Conservation (phyloP, 2,888 invertebrate genomes). For the Netelia inedita region DNA sequence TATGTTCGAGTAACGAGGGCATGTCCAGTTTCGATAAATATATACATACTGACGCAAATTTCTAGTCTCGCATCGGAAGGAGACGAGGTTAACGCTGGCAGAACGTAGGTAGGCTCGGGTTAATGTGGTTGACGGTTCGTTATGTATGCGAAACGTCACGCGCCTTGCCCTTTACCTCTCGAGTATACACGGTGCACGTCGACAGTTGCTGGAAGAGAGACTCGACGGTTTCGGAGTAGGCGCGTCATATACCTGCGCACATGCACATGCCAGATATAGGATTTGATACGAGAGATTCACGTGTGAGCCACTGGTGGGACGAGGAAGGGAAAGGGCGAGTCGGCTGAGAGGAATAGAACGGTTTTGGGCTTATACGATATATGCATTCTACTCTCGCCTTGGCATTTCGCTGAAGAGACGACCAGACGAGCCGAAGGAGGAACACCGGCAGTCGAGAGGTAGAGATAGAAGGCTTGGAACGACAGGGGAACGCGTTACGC, state of each 20-base stretch:
- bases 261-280: background rate
- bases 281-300: conserved; percentile 49
- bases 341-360: conserved; percentile 8
- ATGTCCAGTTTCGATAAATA: too few species aligned
- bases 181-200: conserved; percentile 43
- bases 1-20: too few species aligned
- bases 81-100: conserved; percentile 37
- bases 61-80: background rate
- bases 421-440: conserved; percentile 54
- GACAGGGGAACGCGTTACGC: conserved; percentile 68
- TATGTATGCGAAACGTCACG: conserved; percentile 65
- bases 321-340: conserved; percentile 44
- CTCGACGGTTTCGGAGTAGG: conserved; percentile 46
- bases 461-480: conserved; percentile 72
- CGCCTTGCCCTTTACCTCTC: conserved; percentile 50
- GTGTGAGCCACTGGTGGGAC: conserved; percentile 36
- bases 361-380: background rate
- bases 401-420: conserved; percentile 48
- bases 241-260: background rate
- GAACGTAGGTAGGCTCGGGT: conserved; percentile 53
- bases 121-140: conserved; percentile 65
- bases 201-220: conserved; percentile 54
- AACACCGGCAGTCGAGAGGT: conserved; percentile 67
- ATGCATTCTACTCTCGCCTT: conserved; percentile 54
- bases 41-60: too few species aligned